Percentiles rank a stretch among this genome's conserved stretches.
Evolutionary conservation across 2,888 invertebrate genomes (phyloP).

Genomic region (Acronicta psi): DNA sequence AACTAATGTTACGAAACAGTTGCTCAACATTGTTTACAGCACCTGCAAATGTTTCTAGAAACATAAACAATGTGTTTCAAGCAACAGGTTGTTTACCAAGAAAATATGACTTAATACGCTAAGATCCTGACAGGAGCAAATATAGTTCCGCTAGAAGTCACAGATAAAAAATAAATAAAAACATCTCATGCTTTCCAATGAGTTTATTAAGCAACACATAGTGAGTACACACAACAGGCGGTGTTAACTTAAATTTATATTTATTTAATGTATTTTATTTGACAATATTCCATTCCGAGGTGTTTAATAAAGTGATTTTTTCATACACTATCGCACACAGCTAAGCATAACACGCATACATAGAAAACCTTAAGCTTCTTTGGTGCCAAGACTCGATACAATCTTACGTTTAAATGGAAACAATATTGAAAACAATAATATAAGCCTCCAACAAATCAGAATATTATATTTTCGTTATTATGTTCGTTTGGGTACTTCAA

Average conservation of each 20-base stretch:
- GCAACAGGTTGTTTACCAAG: neutral
- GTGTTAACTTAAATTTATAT: constrained; percentile 52
- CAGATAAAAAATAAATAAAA: constrained; percentile 23
- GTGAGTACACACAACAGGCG: constrained; percentile 62
- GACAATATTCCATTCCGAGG: constrained; percentile 22
- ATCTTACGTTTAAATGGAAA: too few relatives aligned
- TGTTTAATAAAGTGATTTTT: neutral
- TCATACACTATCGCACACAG: neutral
- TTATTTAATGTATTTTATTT: constrained; percentile 12
- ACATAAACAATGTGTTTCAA: neutral
- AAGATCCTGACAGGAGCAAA: neutral
- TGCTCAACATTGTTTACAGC: neutral
- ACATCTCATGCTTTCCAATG: constrained; percentile 56
- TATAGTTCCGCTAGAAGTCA: neutral
- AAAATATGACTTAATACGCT: neutral
- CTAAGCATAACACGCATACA: too few relatives aligned
- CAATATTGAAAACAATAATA: too few relatives aligned
- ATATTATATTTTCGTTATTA: too few relatives aligned
- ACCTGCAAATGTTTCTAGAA: neutral
- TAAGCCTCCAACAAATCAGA: too few relatives aligned
- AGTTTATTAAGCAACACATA: constrained; percentile 67
- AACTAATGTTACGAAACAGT: too few relatives aligned
- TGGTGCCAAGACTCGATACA: too few relatives aligned
- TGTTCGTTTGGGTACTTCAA: too few relatives aligned
- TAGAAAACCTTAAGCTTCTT: too few relatives aligned